Conservation (phyloP, 2,797 vertebrate species). For the Myotis vivesi region DNA sequence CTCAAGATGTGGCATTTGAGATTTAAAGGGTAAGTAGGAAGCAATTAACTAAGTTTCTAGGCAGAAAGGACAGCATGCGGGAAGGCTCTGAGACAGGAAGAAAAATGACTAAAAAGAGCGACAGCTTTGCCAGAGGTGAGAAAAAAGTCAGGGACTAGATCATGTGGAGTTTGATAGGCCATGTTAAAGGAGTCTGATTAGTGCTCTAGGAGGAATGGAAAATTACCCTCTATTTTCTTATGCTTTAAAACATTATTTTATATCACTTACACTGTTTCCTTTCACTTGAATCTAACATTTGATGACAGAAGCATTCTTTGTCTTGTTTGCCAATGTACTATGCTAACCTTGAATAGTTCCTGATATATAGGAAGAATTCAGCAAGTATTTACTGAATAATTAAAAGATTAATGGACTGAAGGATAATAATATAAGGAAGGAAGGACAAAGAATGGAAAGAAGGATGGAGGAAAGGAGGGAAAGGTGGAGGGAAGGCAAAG, state of each 20-base stretch:
- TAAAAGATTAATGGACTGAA: not conserved
- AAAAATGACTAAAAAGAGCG: not conserved
- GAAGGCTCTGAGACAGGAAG: not conserved
- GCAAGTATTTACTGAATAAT: not conserved
- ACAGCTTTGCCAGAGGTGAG: not conserved
- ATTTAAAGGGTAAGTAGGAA: conserved; percentile 3
- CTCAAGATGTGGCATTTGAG: not conserved
- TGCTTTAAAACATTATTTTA: not conserved
- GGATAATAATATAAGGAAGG: not conserved
- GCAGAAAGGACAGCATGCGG: not conserved
- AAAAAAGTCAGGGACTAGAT: not conserved
- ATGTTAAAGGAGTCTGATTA: not conserved
- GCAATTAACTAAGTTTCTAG: not conserved
- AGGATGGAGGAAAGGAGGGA: not conserved
- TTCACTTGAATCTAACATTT: not conserved
- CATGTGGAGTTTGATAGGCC: not conserved
- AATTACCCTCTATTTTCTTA: not conserved
- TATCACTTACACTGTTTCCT: not conserved
- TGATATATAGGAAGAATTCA: not conserved
- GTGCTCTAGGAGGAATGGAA: not conserved
- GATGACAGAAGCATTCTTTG: not conserved
- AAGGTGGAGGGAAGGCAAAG: not conserved
- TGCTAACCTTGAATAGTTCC: not conserved
- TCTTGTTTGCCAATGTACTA: not conserved
- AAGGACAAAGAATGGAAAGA: not conserved